phyloP scores from a whole-genome alignment of 2,113 vertebrate species.

The Felis chaus region DNA sequence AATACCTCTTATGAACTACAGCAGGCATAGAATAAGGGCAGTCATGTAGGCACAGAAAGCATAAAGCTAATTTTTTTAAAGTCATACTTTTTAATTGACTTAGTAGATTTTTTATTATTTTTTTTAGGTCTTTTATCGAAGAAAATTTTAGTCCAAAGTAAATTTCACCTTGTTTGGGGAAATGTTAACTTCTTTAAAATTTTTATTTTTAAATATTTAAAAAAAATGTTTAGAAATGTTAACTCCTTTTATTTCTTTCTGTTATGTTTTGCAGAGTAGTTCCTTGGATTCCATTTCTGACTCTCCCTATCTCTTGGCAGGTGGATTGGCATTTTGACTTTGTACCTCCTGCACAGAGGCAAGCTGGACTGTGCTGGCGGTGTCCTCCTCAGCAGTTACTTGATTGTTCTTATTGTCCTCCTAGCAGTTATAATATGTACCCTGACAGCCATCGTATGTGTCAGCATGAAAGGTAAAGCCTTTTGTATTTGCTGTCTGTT shows the following conservation, averaged over 20 bases:
- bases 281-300: background rate
- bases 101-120: background rate
- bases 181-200: background rate
- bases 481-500: background rate
- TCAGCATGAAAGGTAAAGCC: conserved; percentile 94
- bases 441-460: conserved; percentile 89
- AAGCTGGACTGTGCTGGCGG: conserved; percentile 89
- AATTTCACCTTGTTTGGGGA: background rate
- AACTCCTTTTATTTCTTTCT: background rate
- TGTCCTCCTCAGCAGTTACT: conserved; percentile 89
- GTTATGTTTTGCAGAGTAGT: background rate
- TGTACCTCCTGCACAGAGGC: conserved; percentile 89
- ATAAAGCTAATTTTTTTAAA: background rate
- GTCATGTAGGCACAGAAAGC: background rate
- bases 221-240: background rate
- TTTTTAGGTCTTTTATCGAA: background rate
- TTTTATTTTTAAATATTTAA: background rate
- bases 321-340: conserved; percentile 92
- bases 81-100: background rate
- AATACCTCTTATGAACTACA: background rate
- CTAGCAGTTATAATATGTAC: conserved; percentile 90
- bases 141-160: background rate
- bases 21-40: background rate
- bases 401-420: conserved; percentile 91
- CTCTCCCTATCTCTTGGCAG: conserved; percentile 70